phyloP scores from a whole-genome alignment of 2,113 vertebrate species.

The Cichladusa arquata region DNA sequence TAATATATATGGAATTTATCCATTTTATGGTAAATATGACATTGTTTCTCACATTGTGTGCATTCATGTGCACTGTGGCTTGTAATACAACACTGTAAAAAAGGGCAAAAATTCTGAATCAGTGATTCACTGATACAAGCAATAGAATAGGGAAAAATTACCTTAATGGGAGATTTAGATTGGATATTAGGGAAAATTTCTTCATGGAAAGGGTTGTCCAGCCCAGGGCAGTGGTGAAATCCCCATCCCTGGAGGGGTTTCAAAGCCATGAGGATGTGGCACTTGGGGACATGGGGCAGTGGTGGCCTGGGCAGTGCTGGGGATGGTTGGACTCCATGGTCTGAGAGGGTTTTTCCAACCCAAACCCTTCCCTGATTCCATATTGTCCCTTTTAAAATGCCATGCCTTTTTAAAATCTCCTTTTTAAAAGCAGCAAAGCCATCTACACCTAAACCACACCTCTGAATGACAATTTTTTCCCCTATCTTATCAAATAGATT shows the following conservation, averaged over 20 bases:
- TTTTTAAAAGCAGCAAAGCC: not conserved
- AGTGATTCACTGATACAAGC: accelerated
- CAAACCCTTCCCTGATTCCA: not conserved
- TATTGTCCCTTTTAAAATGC: not conserved
- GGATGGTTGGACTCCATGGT: accelerated
- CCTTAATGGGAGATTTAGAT: accelerated
- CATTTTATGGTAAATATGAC: not conserved
- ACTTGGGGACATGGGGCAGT: not conserved
- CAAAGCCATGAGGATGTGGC: accelerated
- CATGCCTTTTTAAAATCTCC: no score
- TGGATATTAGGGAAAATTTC: not conserved
- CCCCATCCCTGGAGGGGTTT: accelerated
- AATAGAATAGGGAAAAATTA: not conserved
- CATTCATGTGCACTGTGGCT: accelerated
- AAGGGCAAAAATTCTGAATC: not conserved
- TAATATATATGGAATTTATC: not conserved
- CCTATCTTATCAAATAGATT: not conserved
- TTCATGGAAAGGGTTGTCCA: accelerated
- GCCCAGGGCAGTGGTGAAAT: not conserved
- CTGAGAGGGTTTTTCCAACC: not conserved
- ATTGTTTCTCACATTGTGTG: not conserved
- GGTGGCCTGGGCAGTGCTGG: not conserved
- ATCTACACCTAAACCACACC: no score
- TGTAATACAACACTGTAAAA: not conserved
- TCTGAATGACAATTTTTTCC: accelerated